phyloP scores from a whole-genome alignment of 2,113 vertebrate species.

The Harpagus bidentatus region DNA sequence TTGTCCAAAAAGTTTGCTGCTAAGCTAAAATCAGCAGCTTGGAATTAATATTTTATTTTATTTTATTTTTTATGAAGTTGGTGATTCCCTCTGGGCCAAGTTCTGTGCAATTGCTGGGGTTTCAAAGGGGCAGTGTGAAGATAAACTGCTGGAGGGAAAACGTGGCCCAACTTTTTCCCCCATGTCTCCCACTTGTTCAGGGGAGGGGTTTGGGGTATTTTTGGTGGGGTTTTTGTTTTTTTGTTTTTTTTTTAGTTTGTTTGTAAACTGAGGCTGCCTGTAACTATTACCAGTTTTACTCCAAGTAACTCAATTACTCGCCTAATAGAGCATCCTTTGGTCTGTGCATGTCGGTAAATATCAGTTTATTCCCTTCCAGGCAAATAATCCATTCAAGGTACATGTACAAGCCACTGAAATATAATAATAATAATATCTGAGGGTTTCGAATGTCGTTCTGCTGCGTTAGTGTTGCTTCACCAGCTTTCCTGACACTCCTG shows the following conservation, averaged over 20 bases:
- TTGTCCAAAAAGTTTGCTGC: not conserved
- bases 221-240: not conserved
- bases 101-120: not conserved
- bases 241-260: not conserved
- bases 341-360: not conserved
- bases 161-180: not conserved
- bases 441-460: constrained; percentile 4
- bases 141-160: not conserved
- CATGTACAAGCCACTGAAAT: not conserved
- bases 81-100: not conserved
- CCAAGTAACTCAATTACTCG: not conserved
- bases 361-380: not conserved
- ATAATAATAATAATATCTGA: not conserved
- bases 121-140: not conserved
- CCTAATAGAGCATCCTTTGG: not conserved
- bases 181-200: not conserved
- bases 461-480: not conserved
- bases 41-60: not conserved
- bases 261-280: constrained; percentile 16
- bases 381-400: constrained; percentile 13
- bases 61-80: not conserved
- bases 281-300: constrained; percentile 1
- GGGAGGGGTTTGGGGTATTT: not conserved
- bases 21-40: not conserved
- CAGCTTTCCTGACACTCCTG: constrained; percentile 42